These are phyloP conservation scores for Triplophysa dalaica DNA, from an alignment of 2,113 vertebrate species.

Conservation along the genomic window DNA sequence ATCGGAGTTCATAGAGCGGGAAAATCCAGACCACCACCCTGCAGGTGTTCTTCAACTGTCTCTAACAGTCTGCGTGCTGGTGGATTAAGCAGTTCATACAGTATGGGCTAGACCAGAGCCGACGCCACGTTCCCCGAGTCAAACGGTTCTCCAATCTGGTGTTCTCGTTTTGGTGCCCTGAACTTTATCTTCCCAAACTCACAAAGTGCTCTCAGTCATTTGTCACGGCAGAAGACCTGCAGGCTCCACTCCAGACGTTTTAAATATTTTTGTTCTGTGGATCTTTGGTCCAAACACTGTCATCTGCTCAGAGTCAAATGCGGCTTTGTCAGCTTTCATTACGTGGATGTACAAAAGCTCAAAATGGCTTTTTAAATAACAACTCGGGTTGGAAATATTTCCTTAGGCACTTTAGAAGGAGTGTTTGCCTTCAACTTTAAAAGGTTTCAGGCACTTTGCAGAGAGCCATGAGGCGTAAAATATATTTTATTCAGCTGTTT, in stretches of 20 bases:
- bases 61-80: conserved; percentile 12
- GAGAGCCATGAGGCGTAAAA: neutral
- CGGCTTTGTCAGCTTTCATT: conserved; percentile 41
- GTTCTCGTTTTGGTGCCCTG: neutral
- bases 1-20: conserved; percentile 40
- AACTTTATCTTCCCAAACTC: conserved; percentile 47
- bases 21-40: conserved; percentile 30
- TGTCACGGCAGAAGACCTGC: conserved; percentile 22
- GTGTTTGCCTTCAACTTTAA: conserved; percentile 13
- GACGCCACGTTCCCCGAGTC: too few species aligned
- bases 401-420: conserved; percentile 37
- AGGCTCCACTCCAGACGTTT: conserved; percentile 34
- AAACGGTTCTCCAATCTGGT: conserved; percentile 20
- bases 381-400: conserved; percentile 3
- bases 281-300: conserved; percentile 37
- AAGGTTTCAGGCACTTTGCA: conserved; percentile 26
- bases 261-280: conserved; percentile 49
- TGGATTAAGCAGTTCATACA: conserved; percentile 33
- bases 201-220: conserved; percentile 43
- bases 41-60: conserved; percentile 43
- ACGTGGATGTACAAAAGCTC: conserved; percentile 43
- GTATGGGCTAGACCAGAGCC: neutral
- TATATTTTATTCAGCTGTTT: neutral
- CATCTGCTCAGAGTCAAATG: conserved; percentile 34
- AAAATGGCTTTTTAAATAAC: conserved; percentile 58